Base-by-base conservation (phyloP, 2,113 vertebrate species). In the Oostethus manadensis region DNA sequence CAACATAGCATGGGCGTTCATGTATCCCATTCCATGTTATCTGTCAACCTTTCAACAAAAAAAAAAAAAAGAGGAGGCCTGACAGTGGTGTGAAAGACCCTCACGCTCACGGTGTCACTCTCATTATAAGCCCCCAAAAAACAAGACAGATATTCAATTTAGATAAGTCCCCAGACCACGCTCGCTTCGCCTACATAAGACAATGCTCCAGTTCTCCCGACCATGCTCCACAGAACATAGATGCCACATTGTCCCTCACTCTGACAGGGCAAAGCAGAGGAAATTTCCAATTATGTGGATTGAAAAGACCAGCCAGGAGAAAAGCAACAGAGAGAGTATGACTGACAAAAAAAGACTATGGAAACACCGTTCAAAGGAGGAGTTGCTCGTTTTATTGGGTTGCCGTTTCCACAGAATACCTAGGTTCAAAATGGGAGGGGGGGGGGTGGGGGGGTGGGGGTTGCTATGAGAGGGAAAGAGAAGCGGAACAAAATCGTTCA, bases 111-210 rank as follows among this genome's bases (percentile, higher is more conserved):
- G 42, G 70, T 80, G 87, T 84, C 83, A 87, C 80, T 87, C 77
- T 88, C 82, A 89, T 86, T 90, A 84, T 78, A 86, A 76, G 63
- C 71, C 26, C 26, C 26, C 26, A 3, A 3, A 89, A 89, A 89
- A 89, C 85, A 89, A 87, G 88, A 83, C 74, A 86, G 88, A 90
- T 91, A 90, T 90, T 91, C 86, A 89, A 91, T 91, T 91, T 87
- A 91, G 90, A 91, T 91, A 90, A 86, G 81, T 84, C 77, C 79
- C 81, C 72, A 68, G 78, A 81, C 77, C 84, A 69, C 22, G 82
- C 83, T 78, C 62, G 70, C 79, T 74, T 88, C 73, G 67, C 82
- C 82, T 74, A 64, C 81, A 79, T 83, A 84, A 88, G 83, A 88
- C 84, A 88, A 88, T 85, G 80, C 84, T 86, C 80, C 71, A 78